phyloP scores from a whole-genome alignment of 2,113 vertebrate genomes.

The Seriola quinqueradiata region DNA sequence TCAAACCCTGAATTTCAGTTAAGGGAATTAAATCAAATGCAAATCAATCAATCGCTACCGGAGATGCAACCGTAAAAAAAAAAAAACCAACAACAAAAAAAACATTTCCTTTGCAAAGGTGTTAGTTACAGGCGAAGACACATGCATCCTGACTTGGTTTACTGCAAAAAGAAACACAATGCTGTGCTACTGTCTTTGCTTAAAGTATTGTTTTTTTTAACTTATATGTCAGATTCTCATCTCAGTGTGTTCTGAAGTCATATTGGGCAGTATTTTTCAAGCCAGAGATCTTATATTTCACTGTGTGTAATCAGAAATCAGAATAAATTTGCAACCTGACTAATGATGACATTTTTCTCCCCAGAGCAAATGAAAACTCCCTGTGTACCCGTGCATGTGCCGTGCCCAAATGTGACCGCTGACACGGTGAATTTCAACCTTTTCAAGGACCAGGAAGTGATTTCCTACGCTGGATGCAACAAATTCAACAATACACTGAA shows the following conservation, averaged over 20 bases:
- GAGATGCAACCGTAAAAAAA: background rate
- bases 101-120: slow-evolving; percentile 20
- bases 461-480: rapidly evolving
- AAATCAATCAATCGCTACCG: slow-evolving; percentile 12
- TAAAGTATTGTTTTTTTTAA: background rate
- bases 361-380: background rate
- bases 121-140: background rate
- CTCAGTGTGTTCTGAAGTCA: background rate
- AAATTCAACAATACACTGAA: rapidly evolving
- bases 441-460: rapidly evolving
- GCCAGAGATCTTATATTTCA: background rate
- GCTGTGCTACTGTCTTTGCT: too few species aligned
- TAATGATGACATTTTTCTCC: background rate
- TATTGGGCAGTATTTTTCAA: background rate
- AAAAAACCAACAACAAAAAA: background rate
- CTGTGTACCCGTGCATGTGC: background rate
- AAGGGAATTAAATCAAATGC: slow-evolving; percentile 19
- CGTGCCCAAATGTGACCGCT: background rate
- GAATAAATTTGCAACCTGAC: background rate
- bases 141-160: background rate
- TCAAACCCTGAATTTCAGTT: slow-evolving; percentile 14
- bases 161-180: background rate
- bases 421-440: background rate
- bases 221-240: too few species aligned
- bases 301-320: background rate